Base-by-base conservation (phyloP, 2,888 invertebrate species). In the Laspeyria flexula region DNA sequence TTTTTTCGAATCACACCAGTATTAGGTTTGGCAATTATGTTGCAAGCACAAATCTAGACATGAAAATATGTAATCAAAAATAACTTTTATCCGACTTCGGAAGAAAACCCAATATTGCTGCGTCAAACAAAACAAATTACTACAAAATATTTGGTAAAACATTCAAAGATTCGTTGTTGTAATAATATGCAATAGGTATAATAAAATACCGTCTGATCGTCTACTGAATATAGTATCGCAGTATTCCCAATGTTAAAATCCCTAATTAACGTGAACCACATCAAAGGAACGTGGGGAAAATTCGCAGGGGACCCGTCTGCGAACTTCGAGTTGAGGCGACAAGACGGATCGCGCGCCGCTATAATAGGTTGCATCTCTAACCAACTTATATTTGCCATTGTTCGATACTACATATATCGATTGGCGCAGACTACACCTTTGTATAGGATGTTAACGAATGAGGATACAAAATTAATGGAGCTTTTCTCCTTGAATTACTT, bases 251-350 rank as follows among this genome's bases (percentile, higher is more conserved):
- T 63, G 57, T 55, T 65, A 64, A 67, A 63, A 61, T 68, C 60
- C 67, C 71, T 74, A 77, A 79, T 80, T 77, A 81, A 78, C 70
- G 68, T 62, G 53, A 70, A 74, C 75, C 73, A 69, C 77, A 72
- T 67, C 68, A 72, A 73, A 71, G 72, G 63, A 65, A 59, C 55
- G 43, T 50, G 48, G 59, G 55, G 65, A 58, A 64, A 52, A 74
- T 73, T 73, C 81, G 47, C 74, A 54, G 55, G 79, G 72, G 82
- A 80, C 54, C 60, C 58, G 80, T 85, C 82, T 83, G 73, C 72
- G 67, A 85, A 86, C 77, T 86, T 85, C 63, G 65, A 60, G 66
- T 73, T 66, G 65, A 68, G 71, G 55, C 66, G 73, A 73, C 73
- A 80, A 81, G 80, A 83, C 65, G 66, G 69, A 82, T 78, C 64